Conservation (phyloP, 1,140 invertebrate species). For the Periplaneta americana region DNA sequence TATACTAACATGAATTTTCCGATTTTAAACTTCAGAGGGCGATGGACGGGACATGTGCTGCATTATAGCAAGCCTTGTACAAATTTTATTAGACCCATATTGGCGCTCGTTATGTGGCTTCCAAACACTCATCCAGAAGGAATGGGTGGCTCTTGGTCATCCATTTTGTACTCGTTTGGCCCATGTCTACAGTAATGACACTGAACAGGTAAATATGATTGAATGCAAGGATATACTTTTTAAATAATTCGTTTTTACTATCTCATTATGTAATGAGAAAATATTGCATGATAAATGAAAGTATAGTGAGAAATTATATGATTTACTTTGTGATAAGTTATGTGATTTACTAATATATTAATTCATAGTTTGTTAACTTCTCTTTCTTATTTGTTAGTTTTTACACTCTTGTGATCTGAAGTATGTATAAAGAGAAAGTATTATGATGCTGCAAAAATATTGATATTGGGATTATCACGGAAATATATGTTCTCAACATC, state of each 20-base stretch:
- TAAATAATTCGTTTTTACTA: no score
- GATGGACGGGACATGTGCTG: slow-evolving; percentile 85
- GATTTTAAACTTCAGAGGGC: slow-evolving; percentile 49
- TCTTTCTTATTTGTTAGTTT: slow-evolving; percentile 18
- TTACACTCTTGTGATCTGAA: slow-evolving; percentile 27
- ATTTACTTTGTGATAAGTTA: neutral
- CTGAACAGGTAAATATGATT: slow-evolving; percentile 30
- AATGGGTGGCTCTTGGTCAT: slow-evolving; percentile 90
- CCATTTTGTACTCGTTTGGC: slow-evolving; percentile 72
- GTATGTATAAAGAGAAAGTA: no score
- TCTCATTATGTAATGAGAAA: no score
- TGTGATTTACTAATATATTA: neutral
- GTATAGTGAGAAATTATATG: neutral
- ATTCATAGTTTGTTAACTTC: slow-evolving; percentile 8
- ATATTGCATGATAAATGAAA: neutral
- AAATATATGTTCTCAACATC: no score
- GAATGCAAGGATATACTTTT: neutral
- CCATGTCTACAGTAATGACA: slow-evolving; percentile 36
- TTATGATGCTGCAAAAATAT: no score
- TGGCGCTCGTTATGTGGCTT: slow-evolving; percentile 84
- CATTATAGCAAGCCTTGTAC: slow-evolving; percentile 78
- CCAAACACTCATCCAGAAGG: slow-evolving; percentile 86
- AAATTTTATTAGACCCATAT: slow-evolving; percentile 80
- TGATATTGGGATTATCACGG: no score
- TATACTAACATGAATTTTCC: neutral